Base-by-base conservation (phyloP, 2,888 invertebrate species). In the Timema podura region DNA sequence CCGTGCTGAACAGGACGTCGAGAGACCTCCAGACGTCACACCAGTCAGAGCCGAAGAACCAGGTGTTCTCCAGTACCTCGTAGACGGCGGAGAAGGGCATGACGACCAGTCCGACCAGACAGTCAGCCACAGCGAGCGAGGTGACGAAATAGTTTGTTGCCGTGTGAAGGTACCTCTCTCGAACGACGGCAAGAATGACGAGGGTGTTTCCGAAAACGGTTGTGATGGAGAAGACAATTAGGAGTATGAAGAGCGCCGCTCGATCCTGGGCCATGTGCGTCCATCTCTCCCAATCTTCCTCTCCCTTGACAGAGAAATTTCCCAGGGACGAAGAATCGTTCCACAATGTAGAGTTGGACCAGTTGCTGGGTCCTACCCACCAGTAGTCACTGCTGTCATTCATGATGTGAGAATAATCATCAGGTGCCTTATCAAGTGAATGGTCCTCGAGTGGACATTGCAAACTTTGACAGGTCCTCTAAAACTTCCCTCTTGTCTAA, bases 91-190 rank as follows among this genome's bases (percentile, higher is more conserved):
- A 93, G 81, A 98, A 96, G 0, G 98, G 98, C 98, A 98, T 98
- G 67, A 99, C 98, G 5, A 98, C 93, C 66, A 96, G 84, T 0
- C 98, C 98, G 6, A 98, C 97, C 64, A 98, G 85, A 76, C 97
- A 95, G 80, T 98, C 98, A 0, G 98, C 98, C 45, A 96, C 93
- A 0, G 98, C 98, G 73, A 98, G 83, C 13, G 98, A 98, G 10
- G 97, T 96, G 73, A 98, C 95, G 81, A 98, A 95, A 80, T 97
- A 98, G 82, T 98, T 98, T 8, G 98, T 98, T 9, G 98, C 95
- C 10, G 97, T 97, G 80, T 98, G 95, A 6, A 99, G 86, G 78
- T 97, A 97, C 30, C 96, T 86, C 80, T 98, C 98, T 30, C 95
- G 86, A 48, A 93, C 88, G 9, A 98, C 98, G 0, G 98, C 98